Percentiles rank a stretch among this genome's conserved stretches.
Evolutionary conservation across 2,888 invertebrate species (phyloP).

Genomic region (Crossocerus cetratus): DNA sequence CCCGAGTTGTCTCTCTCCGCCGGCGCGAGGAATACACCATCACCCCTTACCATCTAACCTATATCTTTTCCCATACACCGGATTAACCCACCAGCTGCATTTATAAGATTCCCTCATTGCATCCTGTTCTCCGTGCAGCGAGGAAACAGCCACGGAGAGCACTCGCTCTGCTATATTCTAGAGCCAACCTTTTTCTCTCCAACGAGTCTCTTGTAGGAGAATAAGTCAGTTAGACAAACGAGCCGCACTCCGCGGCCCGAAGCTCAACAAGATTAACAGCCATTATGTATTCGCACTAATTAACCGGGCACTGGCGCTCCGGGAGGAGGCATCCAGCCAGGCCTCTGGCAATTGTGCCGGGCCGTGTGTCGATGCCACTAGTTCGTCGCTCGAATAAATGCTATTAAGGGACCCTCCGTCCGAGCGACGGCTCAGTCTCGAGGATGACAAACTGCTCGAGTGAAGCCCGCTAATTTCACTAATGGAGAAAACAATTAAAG

Average conservation of each 20-base stretch:
- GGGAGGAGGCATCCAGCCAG: background rate
- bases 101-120: too few species aligned
- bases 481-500: constrained; percentile 1
- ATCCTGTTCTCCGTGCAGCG: too few species aligned
- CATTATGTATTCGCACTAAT: constrained; percentile 47
- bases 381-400: background rate
- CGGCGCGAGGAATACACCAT: constrained; percentile 41
- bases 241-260: constrained; percentile 21
- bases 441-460: constrained; percentile 3
- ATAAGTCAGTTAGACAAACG: constrained; percentile 45
- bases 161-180: too few species aligned
- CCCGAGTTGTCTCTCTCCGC: constrained; percentile 12
- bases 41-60: constrained; percentile 41
- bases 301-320: constrained; percentile 30
- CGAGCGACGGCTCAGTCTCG: background rate
- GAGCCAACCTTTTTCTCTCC: too few species aligned
- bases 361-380: too few species aligned
- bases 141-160: too few species aligned
- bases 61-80: too few species aligned
- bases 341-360: background rate
- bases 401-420: constrained; percentile 1
- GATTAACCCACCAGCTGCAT: too few species aligned
- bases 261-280: constrained; percentile 52
- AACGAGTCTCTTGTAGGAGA: constrained; percentile 3
- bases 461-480: background rate